Base-by-base conservation (phyloP, 2,113 vertebrate genomes). In the Heterotilapia buettikoferi region DNA sequence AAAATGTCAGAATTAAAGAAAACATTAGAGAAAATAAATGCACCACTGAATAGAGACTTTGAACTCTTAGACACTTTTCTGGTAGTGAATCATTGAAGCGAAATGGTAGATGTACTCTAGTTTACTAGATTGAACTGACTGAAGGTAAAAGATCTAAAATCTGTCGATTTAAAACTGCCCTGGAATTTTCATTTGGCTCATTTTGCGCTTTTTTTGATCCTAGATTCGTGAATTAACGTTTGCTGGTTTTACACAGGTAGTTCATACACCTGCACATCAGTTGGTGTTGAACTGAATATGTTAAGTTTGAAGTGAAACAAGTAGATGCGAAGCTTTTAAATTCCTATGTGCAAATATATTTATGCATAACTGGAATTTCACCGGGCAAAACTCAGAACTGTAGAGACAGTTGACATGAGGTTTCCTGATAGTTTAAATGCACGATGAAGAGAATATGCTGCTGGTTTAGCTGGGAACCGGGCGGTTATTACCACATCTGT, bases 181-280 rank as follows among this genome's bases (percentile, higher is more conserved):
- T 53, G 10, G 50, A 61, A 83, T 50, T 7, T 47, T 56, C 16
- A 85, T 8, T 80, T 57, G 82, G 73, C 73, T 86, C 45, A 54
- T 85, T 84, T 90, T 94, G 93, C 95, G 90, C 93, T 93, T 82
- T 93, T 89, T 66, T 83, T 63, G n/a, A 24, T 56, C 50, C 68
- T 53, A 29, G 18, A 90, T 66, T 53, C 16, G 18, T 80, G 24
- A 90, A 73, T 57, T 59, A 68, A 78, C 33, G 9, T 50, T 52
- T 13, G 45, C 11, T 79, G 33, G 40, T 85, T 85, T 88, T 68
- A 59, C n/a, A 18, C 8, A 19, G 3, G n/a, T 9, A 26, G 18
- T 38, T 43, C 5, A 38, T n/a, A 29, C 61, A 43, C 11, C 6
- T 5, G 29, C 21, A 26, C 21, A 33, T 9, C 43, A 52, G 45